Percentiles rank a stretch among this genome's conserved stretches.
Conservation (phyloP, 2,797 vertebrate genomes). For the Diceros bicornis region DNA sequence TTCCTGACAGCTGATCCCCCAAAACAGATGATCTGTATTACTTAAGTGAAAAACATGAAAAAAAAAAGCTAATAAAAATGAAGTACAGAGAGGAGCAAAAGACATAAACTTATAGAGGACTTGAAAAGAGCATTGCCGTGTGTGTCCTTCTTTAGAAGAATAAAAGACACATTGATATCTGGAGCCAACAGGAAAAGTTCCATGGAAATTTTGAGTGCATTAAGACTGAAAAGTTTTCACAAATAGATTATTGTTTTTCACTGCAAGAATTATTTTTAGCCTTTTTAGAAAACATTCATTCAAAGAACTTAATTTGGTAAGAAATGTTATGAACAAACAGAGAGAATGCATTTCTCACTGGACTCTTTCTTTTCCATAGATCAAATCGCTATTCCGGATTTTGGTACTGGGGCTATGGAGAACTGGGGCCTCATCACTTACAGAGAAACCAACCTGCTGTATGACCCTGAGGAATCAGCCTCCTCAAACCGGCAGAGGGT, state of each 20-base stretch:
- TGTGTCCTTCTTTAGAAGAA: neutral
- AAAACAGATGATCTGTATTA: conserved; percentile 14
- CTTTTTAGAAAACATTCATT: conserved; percentile 58
- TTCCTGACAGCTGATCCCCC: neutral
- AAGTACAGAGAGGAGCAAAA: conserved; percentile 51
- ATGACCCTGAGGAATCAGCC: conserved; percentile 93
- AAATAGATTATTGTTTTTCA: conserved; percentile 55
- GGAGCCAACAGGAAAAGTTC: conserved; percentile 55
- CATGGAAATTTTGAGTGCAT: conserved; percentile 62
- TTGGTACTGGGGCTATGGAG: conserved; percentile 99
- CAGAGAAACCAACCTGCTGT: conserved; percentile 97
- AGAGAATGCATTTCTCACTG: conserved; percentile 70
- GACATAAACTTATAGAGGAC: neutral
- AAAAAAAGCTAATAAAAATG: neutral
- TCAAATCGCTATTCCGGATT: conserved; percentile 99
- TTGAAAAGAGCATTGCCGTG: neutral
- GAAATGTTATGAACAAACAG: conserved; percentile 53
- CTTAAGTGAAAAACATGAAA: neutral
- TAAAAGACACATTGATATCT: neutral
- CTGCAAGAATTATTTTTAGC: conserved; percentile 77
- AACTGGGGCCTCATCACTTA: conserved; percentile 99
- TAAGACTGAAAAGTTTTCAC: conserved; percentile 12
- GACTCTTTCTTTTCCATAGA: conserved; percentile 89
- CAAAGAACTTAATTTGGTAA: conserved; percentile 64
- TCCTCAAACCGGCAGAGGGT: conserved; percentile 95